Evolutionary conservation across 2,888 invertebrate species (phyloP), one percentile per base, ranked within the genome.

Genomic region (Embidobia sp.): DNA sequence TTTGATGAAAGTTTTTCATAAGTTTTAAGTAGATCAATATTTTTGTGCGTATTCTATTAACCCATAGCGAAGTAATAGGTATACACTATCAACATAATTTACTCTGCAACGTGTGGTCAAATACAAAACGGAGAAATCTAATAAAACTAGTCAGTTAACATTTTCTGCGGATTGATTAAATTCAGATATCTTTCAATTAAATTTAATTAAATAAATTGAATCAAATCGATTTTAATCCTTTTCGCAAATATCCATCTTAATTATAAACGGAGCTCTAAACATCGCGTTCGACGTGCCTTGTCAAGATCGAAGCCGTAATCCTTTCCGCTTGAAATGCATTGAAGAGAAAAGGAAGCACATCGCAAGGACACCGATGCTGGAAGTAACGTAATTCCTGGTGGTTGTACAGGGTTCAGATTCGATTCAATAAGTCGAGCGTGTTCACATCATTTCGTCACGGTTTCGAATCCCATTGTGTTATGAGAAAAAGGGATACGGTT

Each of bases 311-410:
- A 51, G 55, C 40, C 42, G 48, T 72, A 73, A 72, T 73, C 57
- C 77, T 61, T 67, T 73, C 49, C 57, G 49, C 51, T 64, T 59
- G 73, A 35, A 29, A 59, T 64, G 35, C 44, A 44, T 15, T 18
- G 57, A 57, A 67, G 67, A 44, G 57, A 69, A 69, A 55, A 77
- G 77, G 67, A 77, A 73, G 63, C 51, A 37, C 16, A 66, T 40
- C n/a, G n/a, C n/a, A 33, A 72, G 77, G 72, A 67, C 72, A 67
- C 61, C 46, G 66, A 76, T 66, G 66, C 53, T 72, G 76, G 66
- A 77, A 77, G 61, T 77, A 72, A 77, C 61, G 72, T 67, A 66
- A 66, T 77, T 77, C 46, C 55, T 70, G 59, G 27, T 70, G 66
- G 70, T 66, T 72, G 61, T 72, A 55, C 51, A 26, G 66, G 48